Evolutionary conservation across 2,797 vertebrate species (phyloP), one percentile per base, ranked within the genome.

Genomic region (Picus viridis): DNA sequence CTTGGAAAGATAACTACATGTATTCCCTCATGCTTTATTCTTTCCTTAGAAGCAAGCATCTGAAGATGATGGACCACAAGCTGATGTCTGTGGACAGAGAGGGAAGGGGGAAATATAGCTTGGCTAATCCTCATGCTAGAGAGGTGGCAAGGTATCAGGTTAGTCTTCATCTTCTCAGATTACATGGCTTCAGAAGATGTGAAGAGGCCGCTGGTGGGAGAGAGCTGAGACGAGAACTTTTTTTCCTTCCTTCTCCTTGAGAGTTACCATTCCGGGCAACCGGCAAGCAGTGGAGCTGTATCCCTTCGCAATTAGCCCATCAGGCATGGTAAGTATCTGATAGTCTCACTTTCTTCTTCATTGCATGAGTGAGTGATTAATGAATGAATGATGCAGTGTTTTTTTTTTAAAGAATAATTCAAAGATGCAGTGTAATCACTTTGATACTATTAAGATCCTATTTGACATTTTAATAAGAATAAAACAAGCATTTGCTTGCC

Each of bases 391-490:
- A 39, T 39, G 39, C 39, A 39, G 2, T 2, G 49, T 47, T 49
- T 49, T 49, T 3, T 86, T 88, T 87, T 88, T 80, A 6, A 70
- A 64, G 58, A 90, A 47, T 67, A 83, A 81, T 90, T 96, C 82
- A 90, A 82, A 94, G 76, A 74, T 88, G 70, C 36, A 54, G 47
- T 63, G 63, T 94, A 91, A 93, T 96, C 82, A 83, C 82, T 93
- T 93, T 75, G 64, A 87, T 93, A 95, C 94, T 90, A 95, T 92
- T 93, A 89, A 87, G 59, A 77, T 89, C 86, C 80, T 59, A 22
- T 74, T 80, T 94, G 93, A 92, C 73, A 85, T 73, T 92, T 89
- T 68, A 87, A 81, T 91, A 92, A 90, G 91, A 94, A 79, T 79
- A 87, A 95, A 94, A 80, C 30, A 89, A 83, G 58, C 29, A 75